These are phyloP conservation scores for Machaerirhynchus nigripectus DNA, from an alignment of 2,113 vertebrate species.

Conservation along the genomic window DNA sequence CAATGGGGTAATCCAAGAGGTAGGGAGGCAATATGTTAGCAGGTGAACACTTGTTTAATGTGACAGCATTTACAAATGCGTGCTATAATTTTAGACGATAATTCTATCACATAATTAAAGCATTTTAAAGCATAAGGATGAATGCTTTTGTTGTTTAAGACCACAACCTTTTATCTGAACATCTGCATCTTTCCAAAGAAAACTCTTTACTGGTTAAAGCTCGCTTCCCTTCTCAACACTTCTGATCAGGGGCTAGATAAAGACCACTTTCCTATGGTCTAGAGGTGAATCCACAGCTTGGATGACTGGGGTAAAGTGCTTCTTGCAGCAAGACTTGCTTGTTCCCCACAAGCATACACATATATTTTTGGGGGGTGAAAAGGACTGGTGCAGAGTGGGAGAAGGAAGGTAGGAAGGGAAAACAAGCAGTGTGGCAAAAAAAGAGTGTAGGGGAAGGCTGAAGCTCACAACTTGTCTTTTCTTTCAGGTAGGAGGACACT, in stretches of 20 bases:
- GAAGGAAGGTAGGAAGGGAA: neutral
- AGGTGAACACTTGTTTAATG: neutral
- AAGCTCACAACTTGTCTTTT: neutral
- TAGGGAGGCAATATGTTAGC: neutral
- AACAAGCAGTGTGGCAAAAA: neutral
- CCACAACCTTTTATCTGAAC: neutral
- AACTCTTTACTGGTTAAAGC: neutral
- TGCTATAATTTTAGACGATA: neutral
- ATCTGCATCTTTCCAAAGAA: neutral
- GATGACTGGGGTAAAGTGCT: neutral
- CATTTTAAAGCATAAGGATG: neutral
- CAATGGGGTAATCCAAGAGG: neutral
- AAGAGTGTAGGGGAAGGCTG: neutral
- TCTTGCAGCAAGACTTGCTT: neutral
- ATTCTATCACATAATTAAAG: neutral
- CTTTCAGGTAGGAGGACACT: neutral
- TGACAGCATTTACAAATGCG: fast-evolving
- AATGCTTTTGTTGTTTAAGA: neutral
- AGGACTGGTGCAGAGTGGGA: neutral
- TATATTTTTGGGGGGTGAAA: neutral
- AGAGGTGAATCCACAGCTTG: neutral
- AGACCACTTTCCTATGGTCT: neutral
- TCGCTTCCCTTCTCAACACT: neutral
- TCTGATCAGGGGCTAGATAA: neutral
- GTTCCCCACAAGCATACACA: neutral